Evolutionary conservation across 2,888 invertebrate species (phyloP), one percentile per base, ranked within the genome.

Genomic region (Hirtodrosophila trivittata): DNA sequence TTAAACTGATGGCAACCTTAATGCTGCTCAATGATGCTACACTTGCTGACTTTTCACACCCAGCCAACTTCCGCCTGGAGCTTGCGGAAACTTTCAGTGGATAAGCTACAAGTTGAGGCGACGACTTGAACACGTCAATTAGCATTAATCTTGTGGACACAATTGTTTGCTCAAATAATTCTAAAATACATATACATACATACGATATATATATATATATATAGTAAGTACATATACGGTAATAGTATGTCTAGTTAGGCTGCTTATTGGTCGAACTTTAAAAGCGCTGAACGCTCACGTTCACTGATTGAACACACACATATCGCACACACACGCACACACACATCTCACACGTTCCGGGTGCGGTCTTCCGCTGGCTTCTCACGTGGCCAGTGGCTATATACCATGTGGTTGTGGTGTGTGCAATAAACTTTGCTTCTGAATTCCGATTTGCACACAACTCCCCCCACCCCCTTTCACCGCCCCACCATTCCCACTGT

Each of bases 71-170:
- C 73, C 67, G 74, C 54, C 51, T 59, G 55, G 4, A 46, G 14
- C 50, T 57, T 30, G 9, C 62, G 51, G 35, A 62, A 57, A 66
- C 70, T 62, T 60, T 71, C 68, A 59, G 71, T 75, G 54, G 66
- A 52, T 55, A 59, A 71, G 57, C n/a, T 55, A 39, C 35, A 45
- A 52, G 12, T 46, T 56, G 47, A 38, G 9, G 37, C 18, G 47
- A 37, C 39, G 35, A 10, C 50, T 58, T 35, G 47, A 75, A 66
- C 71, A 64, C 59, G 47, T 64, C 75, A 82, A 80, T 80, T 80
- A 80, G 78, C 80, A 78, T 82, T 72, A 62, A 76, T 72, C 65
- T 63, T 65, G 56, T 66, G 71, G 66, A 68, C 67, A 63, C 47
- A 73, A 60, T 60, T 70, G 65, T 70, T 80, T 77, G 62, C 71